phyloP scores from a whole-genome alignment of 2,113 vertebrate species.

The Zapus hudsonius region DNA sequence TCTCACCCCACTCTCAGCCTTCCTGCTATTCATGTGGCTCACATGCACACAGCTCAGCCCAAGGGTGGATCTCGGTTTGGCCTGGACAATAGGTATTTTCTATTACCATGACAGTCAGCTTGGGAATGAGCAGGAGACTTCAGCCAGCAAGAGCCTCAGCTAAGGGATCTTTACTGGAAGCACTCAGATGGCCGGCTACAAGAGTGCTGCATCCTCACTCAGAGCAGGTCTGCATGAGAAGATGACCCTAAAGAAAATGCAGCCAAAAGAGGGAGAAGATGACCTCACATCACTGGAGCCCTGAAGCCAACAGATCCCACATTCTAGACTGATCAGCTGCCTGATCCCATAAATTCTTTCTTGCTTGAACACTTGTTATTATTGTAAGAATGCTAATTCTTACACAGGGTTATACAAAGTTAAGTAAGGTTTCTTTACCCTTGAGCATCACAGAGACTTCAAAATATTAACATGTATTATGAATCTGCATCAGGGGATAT shows the following conservation, averaged over 20 bases:
- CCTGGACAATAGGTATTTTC: conserved; percentile 30
- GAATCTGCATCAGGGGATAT: not conserved
- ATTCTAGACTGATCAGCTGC: not conserved
- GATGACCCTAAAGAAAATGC: not conserved
- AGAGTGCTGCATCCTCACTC: not conserved
- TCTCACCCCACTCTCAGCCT: not conserved
- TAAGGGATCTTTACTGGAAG: not conserved
- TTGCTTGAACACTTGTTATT: not conserved
- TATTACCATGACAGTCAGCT: not conserved
- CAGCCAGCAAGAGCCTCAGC: conserved; percentile 18
- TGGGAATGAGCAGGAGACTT: not conserved
- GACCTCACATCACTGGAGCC: not conserved
- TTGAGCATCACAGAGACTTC: conserved; percentile 16
- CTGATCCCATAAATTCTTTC: not conserved
- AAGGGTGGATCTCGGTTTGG: not conserved
- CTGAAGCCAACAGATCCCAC: not conserved
- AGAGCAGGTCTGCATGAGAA: not conserved
- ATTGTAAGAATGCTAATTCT: not conserved
- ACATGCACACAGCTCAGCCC: not conserved
- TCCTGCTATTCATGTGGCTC: not conserved
- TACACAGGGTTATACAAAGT: not conserved
- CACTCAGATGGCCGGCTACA: not conserved
- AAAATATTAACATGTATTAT: not conserved
- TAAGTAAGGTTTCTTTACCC: not conserved
- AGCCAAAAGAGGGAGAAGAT: not conserved